Conservation (phyloP, 2,888 invertebrate species). For the Eupeodes latifasciatus region DNA sequence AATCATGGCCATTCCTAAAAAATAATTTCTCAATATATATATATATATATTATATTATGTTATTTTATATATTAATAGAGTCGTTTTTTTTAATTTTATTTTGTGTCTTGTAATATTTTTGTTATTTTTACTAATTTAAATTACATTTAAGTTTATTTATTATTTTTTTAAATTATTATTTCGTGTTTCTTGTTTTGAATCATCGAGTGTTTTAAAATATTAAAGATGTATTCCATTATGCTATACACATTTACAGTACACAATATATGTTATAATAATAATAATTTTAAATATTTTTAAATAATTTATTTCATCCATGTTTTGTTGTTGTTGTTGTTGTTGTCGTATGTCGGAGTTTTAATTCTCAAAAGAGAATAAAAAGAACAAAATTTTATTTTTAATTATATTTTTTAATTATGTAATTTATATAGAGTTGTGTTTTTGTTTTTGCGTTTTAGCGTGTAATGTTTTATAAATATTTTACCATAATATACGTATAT, state of each 20-base stretch:
- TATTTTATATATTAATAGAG: conserved; percentile 53
- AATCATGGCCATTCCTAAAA: conserved; percentile 75
- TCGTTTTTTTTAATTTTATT: conserved; percentile 41
- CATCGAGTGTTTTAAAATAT: conserved; percentile 55
- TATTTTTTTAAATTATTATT: conserved; percentile 23
- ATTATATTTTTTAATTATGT: conserved; percentile 43
- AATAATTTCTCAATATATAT: conserved; percentile 70
- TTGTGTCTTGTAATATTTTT: conserved; percentile 27
- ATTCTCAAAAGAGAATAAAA: conserved; percentile 72
- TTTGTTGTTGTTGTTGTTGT: conserved; percentile 17
- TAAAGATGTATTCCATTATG: conserved; percentile 64
- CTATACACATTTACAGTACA: conserved; percentile 60
- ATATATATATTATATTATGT: conserved; percentile 8
- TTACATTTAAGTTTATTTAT: conserved; percentile 40
- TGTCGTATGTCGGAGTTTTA: conserved; percentile 66
- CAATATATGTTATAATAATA: conserved; percentile 38
- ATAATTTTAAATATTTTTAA: conserved; percentile 59
- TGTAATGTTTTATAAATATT: conserved; percentile 64
- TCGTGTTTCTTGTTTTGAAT: conserved; percentile 32
- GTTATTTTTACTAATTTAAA: conserved; percentile 59
- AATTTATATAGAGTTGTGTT: conserved; percentile 62
- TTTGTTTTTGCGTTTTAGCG: conserved; percentile 67
- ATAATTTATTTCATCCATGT: conserved; percentile 31
- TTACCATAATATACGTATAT: conserved; percentile 68
- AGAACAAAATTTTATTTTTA: conserved; percentile 34